Evolutionary conservation across 2,797 vertebrate species (phyloP), one percentile per base, ranked within the genome.

Genomic region (Brachyalestes nurse): DNA sequence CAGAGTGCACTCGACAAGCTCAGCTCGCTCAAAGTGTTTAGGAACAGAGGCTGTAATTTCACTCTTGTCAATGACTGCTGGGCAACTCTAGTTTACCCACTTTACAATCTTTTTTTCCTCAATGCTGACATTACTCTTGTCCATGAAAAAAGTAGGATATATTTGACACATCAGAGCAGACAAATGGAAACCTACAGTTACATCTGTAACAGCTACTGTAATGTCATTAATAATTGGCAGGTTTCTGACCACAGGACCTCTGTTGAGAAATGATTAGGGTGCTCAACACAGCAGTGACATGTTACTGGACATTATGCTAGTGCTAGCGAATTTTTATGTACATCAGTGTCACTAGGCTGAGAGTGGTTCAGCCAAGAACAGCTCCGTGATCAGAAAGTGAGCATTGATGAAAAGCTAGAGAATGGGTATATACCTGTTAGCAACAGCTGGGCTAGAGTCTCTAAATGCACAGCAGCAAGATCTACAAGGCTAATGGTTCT

Each of bases 21-120:
- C 71, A 42, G 53, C 71, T 12, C 23, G n/a, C 49, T 72, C 28
- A 12, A 16, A 72, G 70, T 23, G 71, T 58, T 73, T 34, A 73
- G 49, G n/a, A 6, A 73, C 34, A 73, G 55, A 73, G 19, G n/a
- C 34, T 73, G 51, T 40, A 51, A 40, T 73, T 73, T 73, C 38
- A 60, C 55, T 73, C 53, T 73, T 73, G 55, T 58, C 53, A 13
- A 42, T 42, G 34, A 58, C 34, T 38, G 38, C 40, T 47, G 45
- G 45, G 66, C 42, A 23, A 16, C 66, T 47, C 42, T 21, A 45
- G 14, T 64, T 17, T 19, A 38, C 14, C 1, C 5, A 21, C 65
- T 64, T 64, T 62, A 16, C 16, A 21, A 45, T 19, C 1, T n/a
- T 19, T 17, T 65, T 67, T 42, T 67, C 3, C 42, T 69, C 42